These are phyloP conservation scores for Muricea muricata DNA, from an alignment of 92 coral and sea anemone genomes.

Conservation along the genomic window DNA sequence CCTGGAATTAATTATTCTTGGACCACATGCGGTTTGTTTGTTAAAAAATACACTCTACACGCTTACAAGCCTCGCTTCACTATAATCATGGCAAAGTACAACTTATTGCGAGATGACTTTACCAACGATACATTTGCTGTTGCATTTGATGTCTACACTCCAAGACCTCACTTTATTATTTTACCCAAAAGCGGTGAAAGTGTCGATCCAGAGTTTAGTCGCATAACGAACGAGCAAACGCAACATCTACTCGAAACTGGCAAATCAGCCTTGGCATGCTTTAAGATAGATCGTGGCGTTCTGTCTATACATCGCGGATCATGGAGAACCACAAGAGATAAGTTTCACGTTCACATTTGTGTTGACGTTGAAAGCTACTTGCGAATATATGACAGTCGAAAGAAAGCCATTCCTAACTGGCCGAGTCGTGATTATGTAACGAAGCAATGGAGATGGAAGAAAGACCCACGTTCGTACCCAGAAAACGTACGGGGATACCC, in stretches of 20 bases:
- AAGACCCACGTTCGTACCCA: constrained; percentile 52
- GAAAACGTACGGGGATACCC: constrained; percentile 66
- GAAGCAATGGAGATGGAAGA: constrained; percentile 68
- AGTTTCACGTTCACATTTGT: constrained; percentile 75
- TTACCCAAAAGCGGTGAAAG: constrained; percentile 53
- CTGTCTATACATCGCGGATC: constrained; percentile 79
- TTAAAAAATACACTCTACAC: not conserved
- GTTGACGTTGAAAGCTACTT: constrained; percentile 63
- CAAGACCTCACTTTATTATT: constrained; percentile 74
- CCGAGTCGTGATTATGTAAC: constrained; percentile 64
- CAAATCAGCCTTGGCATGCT: constrained; percentile 52
- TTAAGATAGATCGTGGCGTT: constrained; percentile 45
- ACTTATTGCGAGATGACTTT: constrained; percentile 52
- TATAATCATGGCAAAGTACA: constrained; percentile 12
- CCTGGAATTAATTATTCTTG: constrained; percentile 25
- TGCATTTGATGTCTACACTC: constrained; percentile 71
- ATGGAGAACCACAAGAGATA: constrained; percentile 69
- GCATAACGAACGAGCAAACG: constrained; percentile 19
- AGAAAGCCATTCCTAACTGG: constrained; percentile 66
- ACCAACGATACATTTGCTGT: constrained; percentile 62
- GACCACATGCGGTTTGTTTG: constrained; percentile 6
- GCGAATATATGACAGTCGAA: constrained; percentile 27
- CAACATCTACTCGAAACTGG: constrained; percentile 60
- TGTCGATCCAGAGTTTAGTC: constrained; percentile 37
- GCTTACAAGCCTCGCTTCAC: not conserved